Evolutionary conservation across 2,888 invertebrate genomes (phyloP).

Genomic region (Cabera pusaria): DNA sequence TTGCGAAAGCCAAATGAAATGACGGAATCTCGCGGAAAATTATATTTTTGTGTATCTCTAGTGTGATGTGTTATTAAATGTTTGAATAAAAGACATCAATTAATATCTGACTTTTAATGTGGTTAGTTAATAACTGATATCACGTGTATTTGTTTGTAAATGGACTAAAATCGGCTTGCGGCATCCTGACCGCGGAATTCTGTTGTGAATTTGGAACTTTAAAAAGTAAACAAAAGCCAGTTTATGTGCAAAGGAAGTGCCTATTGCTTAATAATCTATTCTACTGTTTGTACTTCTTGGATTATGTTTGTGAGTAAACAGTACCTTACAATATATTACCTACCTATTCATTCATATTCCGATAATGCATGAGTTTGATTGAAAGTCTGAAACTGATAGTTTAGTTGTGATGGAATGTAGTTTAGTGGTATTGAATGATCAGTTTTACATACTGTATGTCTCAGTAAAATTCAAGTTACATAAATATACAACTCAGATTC

Average conservation of each 20-base stretch:
- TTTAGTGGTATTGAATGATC: too few relatives aligned
- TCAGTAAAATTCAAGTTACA: too few relatives aligned
- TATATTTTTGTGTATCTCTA: slow-evolving; percentile 30
- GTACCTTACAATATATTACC: background rate
- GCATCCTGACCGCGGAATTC: slow-evolving; percentile 10
- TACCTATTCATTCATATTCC: too few relatives aligned
- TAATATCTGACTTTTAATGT: slow-evolving; percentile 1
- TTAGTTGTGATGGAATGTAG: too few relatives aligned
- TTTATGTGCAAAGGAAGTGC: slow-evolving; percentile 3
- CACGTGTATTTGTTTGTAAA: slow-evolving; percentile 12
- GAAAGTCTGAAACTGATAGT: too few relatives aligned
- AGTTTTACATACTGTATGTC: too few relatives aligned
- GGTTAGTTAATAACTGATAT: slow-evolving; percentile 16
- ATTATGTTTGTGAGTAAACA: slow-evolving; percentile 22
- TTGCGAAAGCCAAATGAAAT: slow-evolving; percentile 37
- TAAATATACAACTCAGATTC: too few relatives aligned
- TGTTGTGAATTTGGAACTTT: slow-evolving; percentile 8
- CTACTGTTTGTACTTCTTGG: too few relatives aligned
- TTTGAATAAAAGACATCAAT: slow-evolving; percentile 4
- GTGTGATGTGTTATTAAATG: slow-evolving; percentile 12
- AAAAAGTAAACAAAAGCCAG: slow-evolving; percentile 12
- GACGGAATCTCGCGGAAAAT: slow-evolving; percentile 62
- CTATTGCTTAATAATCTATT: background rate
- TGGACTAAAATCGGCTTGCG: slow-evolving; percentile 14
- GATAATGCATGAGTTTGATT: too few relatives aligned